These are phyloP conservation scores for Drosophila teissieri DNA, from an alignment of 1,140 invertebrate species.

Conservation along the genomic window DNA sequence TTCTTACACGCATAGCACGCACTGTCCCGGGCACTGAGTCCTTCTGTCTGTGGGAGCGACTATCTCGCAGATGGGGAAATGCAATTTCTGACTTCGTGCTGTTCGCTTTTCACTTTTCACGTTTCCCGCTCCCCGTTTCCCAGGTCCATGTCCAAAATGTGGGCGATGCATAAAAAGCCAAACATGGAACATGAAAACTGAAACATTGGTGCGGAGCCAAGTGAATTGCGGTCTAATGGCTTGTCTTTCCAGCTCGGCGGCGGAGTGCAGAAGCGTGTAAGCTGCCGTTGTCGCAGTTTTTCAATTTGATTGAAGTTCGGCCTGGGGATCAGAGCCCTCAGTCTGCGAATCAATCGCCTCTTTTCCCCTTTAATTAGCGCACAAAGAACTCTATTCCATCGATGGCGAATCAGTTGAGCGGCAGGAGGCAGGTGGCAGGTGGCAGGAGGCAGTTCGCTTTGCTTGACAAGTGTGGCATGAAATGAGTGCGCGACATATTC, in stretches of 20 bases:
- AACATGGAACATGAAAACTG: slow-evolving; percentile 44
- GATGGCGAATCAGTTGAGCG: not conserved
- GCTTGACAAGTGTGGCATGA: slow-evolving; percentile 60
- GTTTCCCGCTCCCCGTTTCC: slow-evolving; percentile 51
- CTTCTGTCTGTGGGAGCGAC: slow-evolving; percentile 10
- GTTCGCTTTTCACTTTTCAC: slow-evolving; percentile 50
- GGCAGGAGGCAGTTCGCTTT: slow-evolving; percentile 2
- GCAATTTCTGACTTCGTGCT: slow-evolving; percentile 70
- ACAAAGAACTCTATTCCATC: slow-evolving; percentile 20
- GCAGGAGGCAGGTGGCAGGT: not conserved
- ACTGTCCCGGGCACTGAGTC: slow-evolving; percentile 14
- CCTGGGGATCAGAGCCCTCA: not conserved
- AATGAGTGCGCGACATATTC: slow-evolving; percentile 71
- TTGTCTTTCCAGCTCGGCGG: slow-evolving; percentile 31
- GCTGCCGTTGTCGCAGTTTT: slow-evolving; percentile 36
- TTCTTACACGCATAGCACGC: not conserved
- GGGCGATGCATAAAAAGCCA: slow-evolving; percentile 52
- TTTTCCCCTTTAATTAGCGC: slow-evolving; percentile 29
- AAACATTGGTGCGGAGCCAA: slow-evolving; percentile 53
- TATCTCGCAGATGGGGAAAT: slow-evolving; percentile 57
- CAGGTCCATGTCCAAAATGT: slow-evolving; percentile 62
- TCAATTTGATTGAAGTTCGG: not conserved
- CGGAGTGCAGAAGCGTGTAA: slow-evolving; percentile 47
- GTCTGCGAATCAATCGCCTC: slow-evolving; percentile 1
- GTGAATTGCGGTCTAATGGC: slow-evolving; percentile 71